Percentiles rank a stretch among this genome's conserved stretches.
Conservation (phyloP, 1,140 invertebrate species). For the silkworm (Bombyx mori) region DNA sequence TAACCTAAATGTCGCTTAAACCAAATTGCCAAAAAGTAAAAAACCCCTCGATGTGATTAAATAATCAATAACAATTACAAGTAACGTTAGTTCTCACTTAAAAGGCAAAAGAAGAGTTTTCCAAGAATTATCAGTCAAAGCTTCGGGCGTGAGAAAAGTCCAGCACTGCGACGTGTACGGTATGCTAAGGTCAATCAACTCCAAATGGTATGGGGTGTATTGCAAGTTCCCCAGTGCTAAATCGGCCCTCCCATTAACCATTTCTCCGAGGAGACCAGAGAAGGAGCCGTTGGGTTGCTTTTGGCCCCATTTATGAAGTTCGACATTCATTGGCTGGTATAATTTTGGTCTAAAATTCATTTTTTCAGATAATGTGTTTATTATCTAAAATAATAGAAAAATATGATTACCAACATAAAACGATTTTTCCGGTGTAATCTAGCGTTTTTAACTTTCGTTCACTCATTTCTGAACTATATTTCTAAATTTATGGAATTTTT, state of each 20-base stretch:
- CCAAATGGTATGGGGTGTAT: conserved; percentile 78
- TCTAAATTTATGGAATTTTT: no score
- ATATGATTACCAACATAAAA: no score
- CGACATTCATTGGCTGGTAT: conserved; percentile 74
- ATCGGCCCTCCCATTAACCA: conserved; percentile 76
- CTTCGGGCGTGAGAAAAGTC: conserved; percentile 86
- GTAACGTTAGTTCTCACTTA: conserved; percentile 64
- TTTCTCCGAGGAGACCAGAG: conserved; percentile 80
- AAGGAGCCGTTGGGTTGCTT: conserved; percentile 73
- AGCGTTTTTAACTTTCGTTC: no score
- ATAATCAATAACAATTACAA: neutral
- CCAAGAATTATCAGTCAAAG: conserved; percentile 84
- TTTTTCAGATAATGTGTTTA: conserved; percentile 75
- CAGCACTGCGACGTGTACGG: conserved; percentile 86
- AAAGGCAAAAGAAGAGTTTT: conserved; percentile 86
- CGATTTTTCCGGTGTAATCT: no score
- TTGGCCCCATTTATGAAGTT: conserved; percentile 77
- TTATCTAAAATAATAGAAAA: conserved; percentile 66
- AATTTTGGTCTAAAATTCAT: conserved; percentile 80
- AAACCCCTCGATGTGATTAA: no score
- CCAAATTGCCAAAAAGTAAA: no score
- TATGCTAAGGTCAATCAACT: conserved; percentile 81
- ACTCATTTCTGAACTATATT: no score
- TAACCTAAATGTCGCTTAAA: no score
- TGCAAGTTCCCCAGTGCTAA: conserved; percentile 85